Evolutionary conservation across 2,113 vertebrate genomes (phyloP).

Genomic region (Uropsilus gracilis): DNA sequence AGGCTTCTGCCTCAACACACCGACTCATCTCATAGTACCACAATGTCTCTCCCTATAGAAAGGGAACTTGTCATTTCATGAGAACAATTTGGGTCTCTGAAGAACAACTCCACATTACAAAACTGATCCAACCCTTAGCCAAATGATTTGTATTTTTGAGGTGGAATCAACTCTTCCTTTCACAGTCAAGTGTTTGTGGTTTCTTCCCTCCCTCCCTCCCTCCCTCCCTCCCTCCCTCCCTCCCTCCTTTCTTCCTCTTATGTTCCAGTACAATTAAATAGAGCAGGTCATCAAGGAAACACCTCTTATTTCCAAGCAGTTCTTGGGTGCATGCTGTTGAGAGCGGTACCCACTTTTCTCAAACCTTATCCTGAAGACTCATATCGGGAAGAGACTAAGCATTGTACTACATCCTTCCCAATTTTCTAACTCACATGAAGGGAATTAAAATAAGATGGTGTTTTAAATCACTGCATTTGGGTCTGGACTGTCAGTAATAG

Average conservation of each 20-base stretch:
- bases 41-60: not conserved
- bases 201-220: not conserved
- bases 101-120: slow-evolving; percentile 23
- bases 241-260: not conserved
- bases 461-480: not conserved
- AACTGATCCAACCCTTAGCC: not conserved
- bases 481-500: not conserved
- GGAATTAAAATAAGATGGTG: not conserved
- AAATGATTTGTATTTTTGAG: not conserved
- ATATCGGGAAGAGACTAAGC: not conserved
- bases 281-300: not conserved
- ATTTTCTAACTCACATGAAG: not conserved
- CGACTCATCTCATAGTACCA: not conserved
- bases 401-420: not conserved
- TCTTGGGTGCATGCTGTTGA: not conserved
- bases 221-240: not conserved
- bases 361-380: not conserved
- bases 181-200: not conserved
- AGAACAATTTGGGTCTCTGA: not conserved
- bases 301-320: not conserved
- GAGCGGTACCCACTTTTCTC: not conserved
- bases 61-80: not conserved
- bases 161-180: not conserved
- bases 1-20: not conserved
- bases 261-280: not conserved